phyloP scores from a whole-genome alignment of 2,797 vertebrate genomes.

The Loriculus beryllinus region DNA sequence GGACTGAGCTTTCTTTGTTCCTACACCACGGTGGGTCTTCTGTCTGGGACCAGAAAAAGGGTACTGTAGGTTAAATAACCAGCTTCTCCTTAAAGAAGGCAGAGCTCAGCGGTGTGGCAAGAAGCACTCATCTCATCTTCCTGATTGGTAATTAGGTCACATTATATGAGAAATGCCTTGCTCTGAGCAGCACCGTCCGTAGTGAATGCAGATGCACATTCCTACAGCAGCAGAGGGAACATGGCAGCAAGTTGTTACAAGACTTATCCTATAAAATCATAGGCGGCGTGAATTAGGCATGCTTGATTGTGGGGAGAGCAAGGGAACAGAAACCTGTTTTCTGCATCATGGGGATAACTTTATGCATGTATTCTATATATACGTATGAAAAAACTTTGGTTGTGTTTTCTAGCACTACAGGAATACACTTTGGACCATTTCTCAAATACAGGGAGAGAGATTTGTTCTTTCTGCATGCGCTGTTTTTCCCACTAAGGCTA shows the following conservation, averaged over 20 bases:
- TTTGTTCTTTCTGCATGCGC: neutral
- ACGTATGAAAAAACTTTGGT: neutral
- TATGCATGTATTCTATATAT: neutral
- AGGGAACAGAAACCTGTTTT: neutral
- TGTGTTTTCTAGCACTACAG: neutral
- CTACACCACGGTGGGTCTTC: rapidly evolving
- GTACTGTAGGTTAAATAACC: neutral
- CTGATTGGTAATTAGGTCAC: neutral
- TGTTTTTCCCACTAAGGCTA: neutral
- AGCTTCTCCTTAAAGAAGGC: neutral
- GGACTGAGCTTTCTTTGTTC: neutral
- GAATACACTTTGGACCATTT: neutral
- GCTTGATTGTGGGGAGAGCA: neutral
- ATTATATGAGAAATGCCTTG: rapidly evolving
- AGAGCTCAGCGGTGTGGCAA: neutral
- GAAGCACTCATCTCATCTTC: neutral
- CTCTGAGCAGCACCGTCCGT: rapidly evolving
- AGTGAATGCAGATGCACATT: rapidly evolving
- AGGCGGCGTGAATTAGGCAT: neutral
- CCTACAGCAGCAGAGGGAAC: neutral
- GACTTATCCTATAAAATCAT: neutral
- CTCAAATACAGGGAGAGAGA: neutral
- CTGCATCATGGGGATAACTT: neutral
- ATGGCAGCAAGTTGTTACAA: rapidly evolving
- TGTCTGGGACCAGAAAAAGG: rapidly evolving